These are phyloP conservation scores for Conops quadrifasciatus DNA, from an alignment of 2,888 invertebrate genomes.

Conservation along the genomic window DNA sequence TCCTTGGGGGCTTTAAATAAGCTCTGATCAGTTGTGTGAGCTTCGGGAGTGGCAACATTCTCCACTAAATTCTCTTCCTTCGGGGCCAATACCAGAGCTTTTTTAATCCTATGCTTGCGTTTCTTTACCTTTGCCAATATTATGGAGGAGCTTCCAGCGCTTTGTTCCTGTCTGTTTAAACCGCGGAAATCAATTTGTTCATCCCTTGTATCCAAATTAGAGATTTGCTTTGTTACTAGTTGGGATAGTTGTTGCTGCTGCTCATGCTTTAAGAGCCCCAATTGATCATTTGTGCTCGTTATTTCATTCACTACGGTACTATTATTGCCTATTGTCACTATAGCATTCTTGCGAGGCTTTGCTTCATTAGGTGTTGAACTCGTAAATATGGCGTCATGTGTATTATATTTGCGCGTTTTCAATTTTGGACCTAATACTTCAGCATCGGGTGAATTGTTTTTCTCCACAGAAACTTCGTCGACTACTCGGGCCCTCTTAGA, in stretches of 20 bases:
- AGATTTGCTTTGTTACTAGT: not conserved
- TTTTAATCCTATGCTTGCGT: constrained; percentile 16
- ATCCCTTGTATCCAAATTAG: not conserved
- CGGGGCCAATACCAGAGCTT: too few relatives aligned
- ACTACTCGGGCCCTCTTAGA: constrained; percentile 26
- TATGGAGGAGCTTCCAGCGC: not conserved
- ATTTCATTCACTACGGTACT: constrained; percentile 38
- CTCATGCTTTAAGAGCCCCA: constrained; percentile 7
- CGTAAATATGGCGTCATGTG: constrained; percentile 20
- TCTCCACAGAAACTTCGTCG: not conserved
- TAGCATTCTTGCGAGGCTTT: constrained; percentile 36
- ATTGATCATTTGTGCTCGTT: constrained; percentile 39
- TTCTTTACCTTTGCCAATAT: not conserved
- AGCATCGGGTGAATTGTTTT: not conserved
- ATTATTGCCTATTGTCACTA: not conserved
- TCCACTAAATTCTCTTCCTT: not conserved
- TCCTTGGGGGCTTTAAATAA: too few relatives aligned
- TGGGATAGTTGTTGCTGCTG: not conserved
- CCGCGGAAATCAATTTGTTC: not conserved
- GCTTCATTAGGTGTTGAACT: constrained; percentile 27
- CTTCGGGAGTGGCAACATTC: not conserved
- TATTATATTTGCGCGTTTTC: constrained; percentile 40
- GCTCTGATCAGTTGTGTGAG: constrained; percentile 1
- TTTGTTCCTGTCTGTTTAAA: not conserved
- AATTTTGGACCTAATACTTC: not conserved